Percentiles rank a stretch among this genome's conserved stretches.
Evolutionary conservation across 2,113 vertebrate species (phyloP).

Genomic region (Cynoglossus semilaevis): DNA sequence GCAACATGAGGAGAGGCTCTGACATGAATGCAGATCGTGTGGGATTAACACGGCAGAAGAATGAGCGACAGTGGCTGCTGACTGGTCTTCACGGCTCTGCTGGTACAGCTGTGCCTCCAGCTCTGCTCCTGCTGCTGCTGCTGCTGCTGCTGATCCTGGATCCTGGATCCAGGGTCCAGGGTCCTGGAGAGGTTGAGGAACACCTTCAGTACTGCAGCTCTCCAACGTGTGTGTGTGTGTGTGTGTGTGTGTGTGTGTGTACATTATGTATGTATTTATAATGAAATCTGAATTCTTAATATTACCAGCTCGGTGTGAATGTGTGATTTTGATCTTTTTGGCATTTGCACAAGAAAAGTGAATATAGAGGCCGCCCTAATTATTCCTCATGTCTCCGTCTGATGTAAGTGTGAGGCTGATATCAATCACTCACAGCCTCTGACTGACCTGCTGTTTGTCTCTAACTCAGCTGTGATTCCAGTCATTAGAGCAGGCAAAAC

Average conservation of each 20-base stretch:
- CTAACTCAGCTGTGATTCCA: constrained; percentile 36
- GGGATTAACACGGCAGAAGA: constrained; percentile 63
- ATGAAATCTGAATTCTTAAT: constrained; percentile 45
- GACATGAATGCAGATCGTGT: constrained; percentile 65
- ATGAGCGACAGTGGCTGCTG: constrained; percentile 65
- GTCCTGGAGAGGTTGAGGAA: constrained; percentile 30
- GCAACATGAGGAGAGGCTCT: constrained; percentile 49
- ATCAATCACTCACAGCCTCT: constrained; percentile 64
- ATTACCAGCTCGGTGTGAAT: constrained; percentile 42
- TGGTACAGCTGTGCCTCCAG: constrained; percentile 65
- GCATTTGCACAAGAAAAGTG: constrained; percentile 49
- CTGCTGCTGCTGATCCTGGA: constrained; percentile 33
- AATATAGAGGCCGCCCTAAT: constrained; percentile 50
- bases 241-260: constrained; percentile 7
- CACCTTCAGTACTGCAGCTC: constrained; percentile 54
- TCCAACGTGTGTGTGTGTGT: constrained; percentile 4
- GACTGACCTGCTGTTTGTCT: constrained; percentile 39
- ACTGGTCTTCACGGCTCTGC: constrained; percentile 65
- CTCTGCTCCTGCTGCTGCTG: constrained; percentile 45
- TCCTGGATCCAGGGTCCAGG: too few species aligned
- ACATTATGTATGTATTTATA: constrained; percentile 54
- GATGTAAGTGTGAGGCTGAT: constrained; percentile 66
- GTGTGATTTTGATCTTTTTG: constrained; percentile 45
- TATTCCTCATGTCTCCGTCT: constrained; percentile 57
- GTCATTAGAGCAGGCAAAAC: too few species aligned